Evolutionary conservation across 2,888 invertebrate species (phyloP), one percentile per base, ranked within the genome.

Genomic region (Lepidochrysops patricia): DNA sequence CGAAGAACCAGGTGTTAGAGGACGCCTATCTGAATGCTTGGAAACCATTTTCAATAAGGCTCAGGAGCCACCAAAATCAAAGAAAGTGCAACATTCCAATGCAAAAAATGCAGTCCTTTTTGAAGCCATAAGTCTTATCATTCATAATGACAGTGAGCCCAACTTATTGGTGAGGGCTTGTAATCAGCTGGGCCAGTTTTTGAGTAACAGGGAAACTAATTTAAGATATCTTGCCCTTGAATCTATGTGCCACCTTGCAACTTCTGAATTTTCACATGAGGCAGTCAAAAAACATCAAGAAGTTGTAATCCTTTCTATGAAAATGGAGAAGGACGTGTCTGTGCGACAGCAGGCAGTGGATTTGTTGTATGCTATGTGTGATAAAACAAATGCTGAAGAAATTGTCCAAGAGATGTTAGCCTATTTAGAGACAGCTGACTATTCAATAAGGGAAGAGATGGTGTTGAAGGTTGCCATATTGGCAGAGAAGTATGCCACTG

Each of bases 241-340:
- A 82, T 98, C 98, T 29, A 99, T 99, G 99, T 99, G 99, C 83
- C 96, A 99, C 81, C 91, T 99, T 76, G 99, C 99, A 56, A 99
- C 98, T 15, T 99, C 99, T 0, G 99, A 99, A 86, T 99, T 99
- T 84, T 98, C 98, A 29, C 99, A 99, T 84, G 99, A 99, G 80
- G 99, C 99, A 66, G 99, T 99, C 12, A 99, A 99, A 82, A 99
- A 99, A 77, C 99, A 99, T 79, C 99, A 99, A 84, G 99, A 99
- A 89, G 99, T 99, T 54, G 99, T 99, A 54, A 98, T 99, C 72
- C 92, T 98, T 58, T 98, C 99, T 3, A 96, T 99, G 93, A 99
- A 99, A 92, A 99, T 98, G 94, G 99, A 99, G 80, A 96, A 98
- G 73, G 99, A 99, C 90, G 98, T 99, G 0, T 98, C 98, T 49